Base-by-base conservation (phyloP, 1,140 invertebrate genomes). In the Calephelis virginiensis region DNA sequence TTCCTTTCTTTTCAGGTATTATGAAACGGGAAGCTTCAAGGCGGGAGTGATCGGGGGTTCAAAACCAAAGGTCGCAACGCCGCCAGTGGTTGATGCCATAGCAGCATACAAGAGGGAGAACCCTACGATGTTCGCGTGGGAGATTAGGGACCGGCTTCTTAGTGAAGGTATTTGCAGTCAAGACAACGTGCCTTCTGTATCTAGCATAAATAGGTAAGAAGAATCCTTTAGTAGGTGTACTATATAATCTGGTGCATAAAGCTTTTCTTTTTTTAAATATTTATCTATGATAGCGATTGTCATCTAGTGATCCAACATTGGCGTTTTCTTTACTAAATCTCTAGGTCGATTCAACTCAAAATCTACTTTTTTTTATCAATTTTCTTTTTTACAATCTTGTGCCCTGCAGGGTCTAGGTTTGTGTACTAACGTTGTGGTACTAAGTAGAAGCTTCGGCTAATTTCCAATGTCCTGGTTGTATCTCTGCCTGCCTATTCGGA, bases 51-150 rank as follows among this genome's bases (percentile, higher is more conserved):
- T 99, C 80, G 99, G 99, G 4, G 99, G 99, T 13, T 99, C 97
- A 38, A 99, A 99, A 92, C 99, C 99, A 8, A 99, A 99, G 92
- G 99, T 99, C 40, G 99, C 99, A 5, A 99, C 99, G 0, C 98
- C 98, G 0, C 97, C 97, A 59, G 99, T 99, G 10, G 99, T 99
- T 38, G 97, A 99, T 83, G 98, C 98, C 50, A 99, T 99, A 73
- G 97, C 98, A 1, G 97, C 97, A 74, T 99, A 99, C 93, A 99
- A 99, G 90, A 93, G 97, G 69, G 98, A 99, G 89, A 99, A 99
- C 92, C 99, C 99, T 0, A 99, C 98, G 13, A 99, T 99, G 98
- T 99, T 99, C 89, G 99, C 99, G 4, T 99, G 99, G 99, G 99
- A 99, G 91, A 99, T 99, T 80, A 93, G 99, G 47, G 98, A 99